Evolutionary conservation across 2,888 invertebrate species (phyloP), one percentile per base, ranked within the genome.

Genomic region (Acronicta psi): DNA sequence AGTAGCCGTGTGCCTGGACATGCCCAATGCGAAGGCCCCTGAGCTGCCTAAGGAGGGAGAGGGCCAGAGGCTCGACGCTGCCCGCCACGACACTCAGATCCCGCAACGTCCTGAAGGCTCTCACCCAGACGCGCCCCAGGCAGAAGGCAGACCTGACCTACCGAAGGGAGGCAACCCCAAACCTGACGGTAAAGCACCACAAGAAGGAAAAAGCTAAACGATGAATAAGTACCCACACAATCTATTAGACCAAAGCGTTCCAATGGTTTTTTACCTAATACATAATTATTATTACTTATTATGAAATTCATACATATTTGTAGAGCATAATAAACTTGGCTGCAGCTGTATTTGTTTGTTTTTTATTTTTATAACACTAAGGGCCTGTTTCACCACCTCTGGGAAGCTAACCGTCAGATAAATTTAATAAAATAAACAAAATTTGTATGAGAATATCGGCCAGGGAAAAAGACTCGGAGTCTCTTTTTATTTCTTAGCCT

Each of bases 251-350:
- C 67, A 61, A 66, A 65, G 53, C 54, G 25, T 41, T 11, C 5
- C 23, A 54, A 40, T 41, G n/a, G 17, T 40, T 47, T 17, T 63
- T 23, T 53, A 62, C 8, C 3, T 25, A 25, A 25, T n/a, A n/a
- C n/a, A n/a, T n/a, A 7, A 25, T 2, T 25, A 25, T 38, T 25
- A 13, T 38, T 34, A 43, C 29, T 20, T 49, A 43, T 36, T 49
- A 17, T 51, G 46, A 69, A 57, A 59, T 57, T 46, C 58, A 37
- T 50, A 51, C 40, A 38, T 16, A 45, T 53, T 62, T 56, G 42
- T 64, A 58, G 75, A 79, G 81, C 85, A 86, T 77, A 84, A 70
- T 82, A 84, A 86, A 86, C 53, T 76, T 71, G 80, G 81, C 81
- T 87, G 86, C 85, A 83, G 77, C 75, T 81, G 29, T 38, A 11